Base-by-base conservation (phyloP, 1,140 invertebrate genomes). In the Orchestia grillus region DNA sequence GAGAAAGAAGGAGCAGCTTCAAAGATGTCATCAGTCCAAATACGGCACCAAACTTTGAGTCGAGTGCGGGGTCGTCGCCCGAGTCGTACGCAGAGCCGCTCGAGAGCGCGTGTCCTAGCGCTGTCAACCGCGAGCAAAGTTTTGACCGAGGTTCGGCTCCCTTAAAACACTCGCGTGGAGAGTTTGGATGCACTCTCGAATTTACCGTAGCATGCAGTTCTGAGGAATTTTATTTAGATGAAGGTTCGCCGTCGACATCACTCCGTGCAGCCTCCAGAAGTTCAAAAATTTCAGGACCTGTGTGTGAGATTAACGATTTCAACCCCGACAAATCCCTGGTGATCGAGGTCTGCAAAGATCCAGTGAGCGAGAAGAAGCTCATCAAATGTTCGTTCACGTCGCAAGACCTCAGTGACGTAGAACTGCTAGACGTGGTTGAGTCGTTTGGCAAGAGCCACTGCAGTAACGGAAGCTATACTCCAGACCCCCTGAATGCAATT, bases 261-360 rank as follows among this genome's bases (percentile, higher is more conserved):
- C 44, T 47, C 23, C 8, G 40, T 44, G 43, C 92, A 44, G 44
- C 4, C 19, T 11, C 36, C 8, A 47, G 40, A 44, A n/a, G 44
- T 6, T 19, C 40, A 11, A 44, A 47, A 44, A 40, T 94, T 19
- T 15, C 40, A 94, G 92, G 92, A 23, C 11, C 36, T 15, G 43
- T 41, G 44, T 41, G 15, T 44, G 4, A 90, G 15, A 44, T 44
- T 41, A 47, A 0, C n/a, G 47, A 47, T n/a, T 94, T 94, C 44
- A 47, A 94, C 40, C 92, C 92, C 11, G 92, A 94, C 44, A n/a
- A n/a, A 45, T 94, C 92, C 47, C n/a, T 94, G 40, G 92, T 94
- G 40, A 94, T 94, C 40, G 92, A 94, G 11, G 92, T 94, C 36
- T 94, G 92, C 92, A 44, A 45, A 47, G 92, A 94, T 45, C 92